Base-by-base conservation (phyloP, 2,888 invertebrate genomes). In the Scaptomyza cyrtandrae region DNA sequence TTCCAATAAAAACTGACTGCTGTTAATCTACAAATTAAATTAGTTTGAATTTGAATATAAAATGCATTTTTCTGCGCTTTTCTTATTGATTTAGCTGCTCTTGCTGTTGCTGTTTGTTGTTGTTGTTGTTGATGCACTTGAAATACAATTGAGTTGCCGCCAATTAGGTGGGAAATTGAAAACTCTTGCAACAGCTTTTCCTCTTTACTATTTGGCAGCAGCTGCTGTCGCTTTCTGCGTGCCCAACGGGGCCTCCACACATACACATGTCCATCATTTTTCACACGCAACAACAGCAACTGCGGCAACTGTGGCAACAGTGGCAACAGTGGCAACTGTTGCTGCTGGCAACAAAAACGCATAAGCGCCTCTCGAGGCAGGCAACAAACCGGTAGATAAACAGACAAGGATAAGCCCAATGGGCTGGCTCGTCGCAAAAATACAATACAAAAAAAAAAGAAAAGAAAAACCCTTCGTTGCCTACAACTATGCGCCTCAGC, bases 231-330 rank as follows among this genome's bases (percentile, higher is more conserved):
- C 54, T 58, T 45, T 54, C 56, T 59, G 53, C 19, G 44, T 14
- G 11, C 45, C 55, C 35, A 37, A 55, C 29, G 74, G 61, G 48
- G 6, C 35, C 19, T 33, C 43, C 44, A 19, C 43, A 56, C 16
- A 59, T 67, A 68, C 75, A 81, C 70, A 85, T 73, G 75, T 85
- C 86, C 78, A 81, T 81, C 78, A 80, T 80, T 76, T 77, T 76
- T 76, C 60, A 63, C 68, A 73, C 68, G 59, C 80, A 60, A 33
- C 59, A 44, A 39, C 59, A 39, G n/a, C 16, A 31, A 11, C 49
- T 43, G 5, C 53, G 58, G 37, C 59, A 13, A 66, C 65, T 61
- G 78, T 52, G 61, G 59, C 80, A 60, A 33, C 59, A 39, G 33
- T 54, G 35, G n/a, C 16, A 31, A 9, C 45, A 33, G 2, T 49